These are phyloP conservation scores for Amphipoea oculea DNA, from an alignment of 2,888 invertebrate genomes.

Conservation along the genomic window DNA sequence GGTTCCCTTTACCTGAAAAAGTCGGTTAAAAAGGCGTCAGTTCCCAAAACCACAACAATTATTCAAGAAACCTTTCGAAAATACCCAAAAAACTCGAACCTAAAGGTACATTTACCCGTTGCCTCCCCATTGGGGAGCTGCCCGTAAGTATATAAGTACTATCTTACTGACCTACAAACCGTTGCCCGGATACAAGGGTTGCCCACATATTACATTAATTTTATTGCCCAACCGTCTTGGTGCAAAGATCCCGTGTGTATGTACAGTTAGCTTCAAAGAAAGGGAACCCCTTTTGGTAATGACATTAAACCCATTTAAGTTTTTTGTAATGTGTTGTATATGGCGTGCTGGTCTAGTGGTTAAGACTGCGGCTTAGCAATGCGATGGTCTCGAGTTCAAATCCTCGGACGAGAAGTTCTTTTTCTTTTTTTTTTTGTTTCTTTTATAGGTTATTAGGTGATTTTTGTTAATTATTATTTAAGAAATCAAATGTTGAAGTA, in stretches of 20 bases:
- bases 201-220: conserved; percentile 57
- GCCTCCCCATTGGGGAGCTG: conserved; percentile 10
- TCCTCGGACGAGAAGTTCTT: no score
- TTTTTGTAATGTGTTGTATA: no score
- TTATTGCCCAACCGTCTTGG: conserved; percentile 50
- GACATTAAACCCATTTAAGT: no score
- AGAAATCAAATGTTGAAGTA: no score
- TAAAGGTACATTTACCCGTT: background rate
- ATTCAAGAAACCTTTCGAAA: conserved; percentile 26
- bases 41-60: conserved; percentile 35
- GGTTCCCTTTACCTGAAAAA: background rate
- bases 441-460: no score
- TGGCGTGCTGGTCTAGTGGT: no score
- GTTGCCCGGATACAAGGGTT: conserved; percentile 28
- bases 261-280: no score
- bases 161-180: conserved; percentile 49
- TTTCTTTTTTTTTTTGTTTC: no score
- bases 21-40: background rate
- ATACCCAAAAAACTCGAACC: conserved; percentile 15
- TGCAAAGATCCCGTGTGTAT: conserved; percentile 48
- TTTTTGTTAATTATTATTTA: no score
- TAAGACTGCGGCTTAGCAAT: no score
- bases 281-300: no score
- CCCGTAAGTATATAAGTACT: conserved; percentile 35
- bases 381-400: no score